Evolutionary conservation across 2,888 invertebrate species (phyloP).

Genomic region (Amaurobius ferox): DNA sequence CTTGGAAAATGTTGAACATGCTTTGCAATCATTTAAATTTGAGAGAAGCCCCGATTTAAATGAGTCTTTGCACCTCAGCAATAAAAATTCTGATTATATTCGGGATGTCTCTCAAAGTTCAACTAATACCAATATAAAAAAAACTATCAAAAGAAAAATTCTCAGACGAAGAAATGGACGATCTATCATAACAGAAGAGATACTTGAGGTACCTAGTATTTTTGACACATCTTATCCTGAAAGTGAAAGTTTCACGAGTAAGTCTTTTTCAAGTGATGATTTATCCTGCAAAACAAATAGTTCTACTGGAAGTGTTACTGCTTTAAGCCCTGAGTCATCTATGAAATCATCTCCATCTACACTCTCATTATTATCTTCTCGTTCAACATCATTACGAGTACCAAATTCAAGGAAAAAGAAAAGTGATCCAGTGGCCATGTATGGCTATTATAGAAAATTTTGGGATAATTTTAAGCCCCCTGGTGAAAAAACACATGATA

Average conservation of each 20-base stretch:
- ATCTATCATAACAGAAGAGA: conserved; percentile 45
- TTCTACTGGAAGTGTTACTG: conserved; percentile 36
- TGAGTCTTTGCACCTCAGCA: background rate
- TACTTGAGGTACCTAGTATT: conserved; percentile 43
- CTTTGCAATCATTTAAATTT: background rate
- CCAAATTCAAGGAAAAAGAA: conserved; percentile 39
- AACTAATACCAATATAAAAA: background rate
- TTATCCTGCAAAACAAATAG: conserved; percentile 41
- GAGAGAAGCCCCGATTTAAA: background rate
- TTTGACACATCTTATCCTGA: conserved; percentile 48
- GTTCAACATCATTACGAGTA: conserved; percentile 7
- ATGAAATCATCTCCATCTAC: conserved; percentile 29
- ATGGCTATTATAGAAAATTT: conserved; percentile 56
- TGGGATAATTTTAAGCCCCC: conserved; percentile 60
- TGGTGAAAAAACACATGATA: conserved; percentile 55
- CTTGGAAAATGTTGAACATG: background rate
- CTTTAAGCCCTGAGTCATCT: conserved; percentile 27
- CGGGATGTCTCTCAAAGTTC: conserved; percentile 3
- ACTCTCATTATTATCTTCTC: conserved; percentile 27
- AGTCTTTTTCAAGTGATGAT: conserved; percentile 49
- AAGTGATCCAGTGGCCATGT: conserved; percentile 61
- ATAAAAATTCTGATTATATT: background rate
- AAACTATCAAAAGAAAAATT: conserved; percentile 54
- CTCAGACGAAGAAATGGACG: conserved; percentile 36
- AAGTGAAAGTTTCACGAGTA: conserved; percentile 1